phyloP scores from a whole-genome alignment of 2,888 invertebrate genomes.

The Invenusta paracnida region DNA sequence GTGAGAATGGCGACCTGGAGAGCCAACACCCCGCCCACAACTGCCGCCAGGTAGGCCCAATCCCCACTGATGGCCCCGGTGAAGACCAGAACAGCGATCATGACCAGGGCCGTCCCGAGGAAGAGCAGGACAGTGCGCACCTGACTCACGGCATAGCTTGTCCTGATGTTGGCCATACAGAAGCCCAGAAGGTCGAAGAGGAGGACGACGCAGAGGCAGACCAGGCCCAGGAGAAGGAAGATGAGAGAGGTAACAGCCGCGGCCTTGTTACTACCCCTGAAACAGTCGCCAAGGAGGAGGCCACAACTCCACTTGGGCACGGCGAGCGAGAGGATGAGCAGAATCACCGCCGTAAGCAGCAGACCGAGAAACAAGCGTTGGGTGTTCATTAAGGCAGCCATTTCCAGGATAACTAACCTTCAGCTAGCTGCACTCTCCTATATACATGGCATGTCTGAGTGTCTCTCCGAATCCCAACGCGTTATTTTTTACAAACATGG shows the following conservation, averaged over 20 bases:
- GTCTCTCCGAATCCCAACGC: too few relatives aligned
- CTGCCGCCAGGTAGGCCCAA: conserved; percentile 32
- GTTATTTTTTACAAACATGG: too few relatives aligned
- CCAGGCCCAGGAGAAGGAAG: background rate
- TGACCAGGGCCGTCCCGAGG: background rate
- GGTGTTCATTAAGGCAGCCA: too few relatives aligned
- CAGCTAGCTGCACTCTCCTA: too few relatives aligned
- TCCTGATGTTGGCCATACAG: background rate
- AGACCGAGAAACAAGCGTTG: background rate
- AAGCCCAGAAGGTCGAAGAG: background rate
- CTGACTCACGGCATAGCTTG: background rate
- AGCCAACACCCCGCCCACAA: background rate
- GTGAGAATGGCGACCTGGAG: conserved; percentile 19
- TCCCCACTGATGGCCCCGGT: background rate
- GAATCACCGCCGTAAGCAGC: background rate
- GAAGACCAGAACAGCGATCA: background rate
- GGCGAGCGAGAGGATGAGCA: background rate
- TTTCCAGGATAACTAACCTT: too few relatives aligned
- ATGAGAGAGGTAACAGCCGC: background rate
- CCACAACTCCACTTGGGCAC: conserved; percentile 1
- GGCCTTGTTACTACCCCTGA: background rate
- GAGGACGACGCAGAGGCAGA: background rate
- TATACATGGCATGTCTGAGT: too few relatives aligned
- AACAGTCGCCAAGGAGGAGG: background rate
- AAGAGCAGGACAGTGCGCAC: background rate